phyloP scores from a whole-genome alignment of 2,797 vertebrate species.

The Chelidonichthys spinosus region DNA sequence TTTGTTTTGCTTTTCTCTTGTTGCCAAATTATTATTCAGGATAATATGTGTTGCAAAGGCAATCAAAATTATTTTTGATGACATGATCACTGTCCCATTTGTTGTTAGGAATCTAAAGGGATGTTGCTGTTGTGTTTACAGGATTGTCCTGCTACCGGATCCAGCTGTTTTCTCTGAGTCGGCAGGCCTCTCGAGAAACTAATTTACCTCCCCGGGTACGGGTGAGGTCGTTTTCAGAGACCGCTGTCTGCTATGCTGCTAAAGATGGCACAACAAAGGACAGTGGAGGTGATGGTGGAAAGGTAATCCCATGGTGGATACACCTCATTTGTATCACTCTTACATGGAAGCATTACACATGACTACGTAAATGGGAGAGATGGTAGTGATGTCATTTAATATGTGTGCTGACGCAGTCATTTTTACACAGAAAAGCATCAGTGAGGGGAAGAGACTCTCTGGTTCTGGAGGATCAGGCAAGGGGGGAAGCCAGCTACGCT shows the following conservation, averaged over 20 bases:
- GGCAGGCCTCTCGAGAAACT: constrained; percentile 85
- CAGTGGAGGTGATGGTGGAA: constrained; percentile 89
- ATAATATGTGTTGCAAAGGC: not conserved
- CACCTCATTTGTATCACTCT: not conserved
- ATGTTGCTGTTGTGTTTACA: constrained; percentile 62
- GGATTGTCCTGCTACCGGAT: constrained; percentile 88
- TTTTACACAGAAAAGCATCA: constrained; percentile 87
- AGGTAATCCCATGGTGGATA: constrained; percentile 80
- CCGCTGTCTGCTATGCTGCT: constrained; percentile 90
- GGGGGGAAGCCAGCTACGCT: constrained; percentile 94
- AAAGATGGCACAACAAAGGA: constrained; percentile 93
- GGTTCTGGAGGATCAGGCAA: constrained; percentile 94
- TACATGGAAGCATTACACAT: not conserved
- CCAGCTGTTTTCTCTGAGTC: constrained; percentile 88
- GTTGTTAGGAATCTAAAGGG: not conserved
- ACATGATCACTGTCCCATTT: not conserved
- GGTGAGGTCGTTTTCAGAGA: constrained; percentile 90
- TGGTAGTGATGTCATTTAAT: not conserved
- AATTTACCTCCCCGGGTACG: constrained; percentile 81
- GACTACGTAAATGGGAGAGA: not conserved
- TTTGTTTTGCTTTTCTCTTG: not conserved
- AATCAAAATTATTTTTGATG: not conserved
- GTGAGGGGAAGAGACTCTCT: constrained; percentile 89
- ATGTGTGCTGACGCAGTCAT: constrained; percentile 16
- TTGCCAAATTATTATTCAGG: not conserved